phyloP scores from a whole-genome alignment of 2,113 vertebrate species.

The Ahaetulla prasina region DNA sequence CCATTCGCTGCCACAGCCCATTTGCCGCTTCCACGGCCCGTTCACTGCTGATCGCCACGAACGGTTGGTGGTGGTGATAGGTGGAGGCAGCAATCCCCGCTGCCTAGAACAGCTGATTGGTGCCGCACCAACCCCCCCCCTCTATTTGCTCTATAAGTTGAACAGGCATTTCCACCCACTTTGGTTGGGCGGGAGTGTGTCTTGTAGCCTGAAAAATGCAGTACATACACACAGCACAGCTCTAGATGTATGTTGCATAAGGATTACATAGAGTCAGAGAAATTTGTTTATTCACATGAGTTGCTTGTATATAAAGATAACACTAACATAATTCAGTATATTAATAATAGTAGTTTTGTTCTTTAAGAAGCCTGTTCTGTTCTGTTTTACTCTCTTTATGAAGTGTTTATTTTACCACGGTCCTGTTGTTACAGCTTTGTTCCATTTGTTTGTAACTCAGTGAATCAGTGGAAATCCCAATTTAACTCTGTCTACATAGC shows the following conservation, averaged over 20 bases:
- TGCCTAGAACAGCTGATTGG: too few relatives aligned
- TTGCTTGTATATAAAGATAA: not conserved
- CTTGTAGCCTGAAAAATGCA: too few relatives aligned
- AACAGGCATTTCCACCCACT: too few relatives aligned
- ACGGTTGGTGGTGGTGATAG: too few relatives aligned
- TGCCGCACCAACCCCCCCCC: too few relatives aligned
- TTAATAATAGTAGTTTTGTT: not conserved
- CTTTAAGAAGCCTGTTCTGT: not conserved
- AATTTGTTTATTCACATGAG: not conserved
- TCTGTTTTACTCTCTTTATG: not conserved
- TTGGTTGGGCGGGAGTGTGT: too few relatives aligned
- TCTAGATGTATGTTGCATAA: not conserved
- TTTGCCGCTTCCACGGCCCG: too few relatives aligned
- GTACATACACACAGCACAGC: not conserved
- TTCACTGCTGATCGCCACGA: too few relatives aligned
- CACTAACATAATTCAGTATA: not conserved
- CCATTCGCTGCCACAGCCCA: too few relatives aligned
- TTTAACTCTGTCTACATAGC: not conserved
- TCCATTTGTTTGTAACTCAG: not conserved
- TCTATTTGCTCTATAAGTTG: too few relatives aligned
- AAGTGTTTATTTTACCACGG: not conserved
- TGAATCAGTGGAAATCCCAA: not conserved
- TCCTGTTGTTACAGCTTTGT: not conserved
- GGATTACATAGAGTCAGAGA: not conserved
- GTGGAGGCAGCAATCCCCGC: too few relatives aligned